Conservation (phyloP, 1,140 invertebrate species). For the Hormaphis cornu region DNA sequence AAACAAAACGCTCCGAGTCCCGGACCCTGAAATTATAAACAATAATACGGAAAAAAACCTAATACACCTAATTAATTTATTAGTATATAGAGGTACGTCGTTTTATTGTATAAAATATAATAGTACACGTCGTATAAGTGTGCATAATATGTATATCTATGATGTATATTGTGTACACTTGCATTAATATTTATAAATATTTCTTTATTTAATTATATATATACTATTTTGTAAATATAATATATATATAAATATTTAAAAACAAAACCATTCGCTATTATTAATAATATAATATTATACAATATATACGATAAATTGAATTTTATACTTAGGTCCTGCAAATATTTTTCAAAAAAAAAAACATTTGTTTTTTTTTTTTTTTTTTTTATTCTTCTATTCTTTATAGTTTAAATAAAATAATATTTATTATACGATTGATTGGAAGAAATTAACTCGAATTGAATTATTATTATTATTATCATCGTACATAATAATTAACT, state of each 20-base stretch:
- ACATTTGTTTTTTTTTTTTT: conserved; percentile 13
- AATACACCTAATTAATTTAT: conserved; percentile 23
- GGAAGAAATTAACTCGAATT: conserved; percentile 16
- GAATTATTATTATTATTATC: conserved; percentile 25
- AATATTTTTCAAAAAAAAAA: too few relatives aligned
- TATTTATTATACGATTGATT: neutral
- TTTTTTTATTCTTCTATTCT: conserved; percentile 9
- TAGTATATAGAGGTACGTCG: conserved; percentile 15
- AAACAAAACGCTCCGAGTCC: too few relatives aligned
- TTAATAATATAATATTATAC: too few relatives aligned
- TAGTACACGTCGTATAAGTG: neutral
- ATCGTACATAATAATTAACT: too few relatives aligned
- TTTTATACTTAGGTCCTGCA: conserved; percentile 29
- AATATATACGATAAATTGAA: conserved; percentile 19
- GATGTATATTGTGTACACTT: neutral
- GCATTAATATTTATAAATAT: conserved; percentile 24
- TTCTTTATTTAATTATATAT: conserved; percentile 31
- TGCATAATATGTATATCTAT: neutral
- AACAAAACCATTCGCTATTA: conserved; percentile 2
- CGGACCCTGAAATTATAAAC: too few relatives aligned
- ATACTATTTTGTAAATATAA: conserved; percentile 31
- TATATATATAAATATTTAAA: neutral
- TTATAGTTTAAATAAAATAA: conserved; percentile 13
- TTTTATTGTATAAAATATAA: neutral
- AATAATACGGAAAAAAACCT: too few relatives aligned